phyloP scores from a whole-genome alignment of 1,140 invertebrate genomes.

The Bombyx mandarina region DNA sequence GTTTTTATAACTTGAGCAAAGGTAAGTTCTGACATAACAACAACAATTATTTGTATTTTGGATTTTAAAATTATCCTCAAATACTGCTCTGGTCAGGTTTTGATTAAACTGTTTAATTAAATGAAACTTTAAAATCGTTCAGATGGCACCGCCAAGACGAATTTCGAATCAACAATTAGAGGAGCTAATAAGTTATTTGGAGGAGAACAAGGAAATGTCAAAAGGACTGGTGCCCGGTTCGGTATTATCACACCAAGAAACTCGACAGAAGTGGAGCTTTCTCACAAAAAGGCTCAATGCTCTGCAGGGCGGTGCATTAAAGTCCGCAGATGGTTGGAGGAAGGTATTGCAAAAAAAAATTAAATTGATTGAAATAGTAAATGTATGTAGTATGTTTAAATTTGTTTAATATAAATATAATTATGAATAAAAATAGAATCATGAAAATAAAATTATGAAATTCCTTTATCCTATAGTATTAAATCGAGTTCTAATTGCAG shows the following conservation, averaged over 20 bases:
- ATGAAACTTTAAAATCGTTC: slow-evolving; percentile 9
- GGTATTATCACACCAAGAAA: slow-evolving; percentile 30
- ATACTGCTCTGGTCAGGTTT: neutral
- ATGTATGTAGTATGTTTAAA: neutral
- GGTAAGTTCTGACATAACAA: too few relatives aligned
- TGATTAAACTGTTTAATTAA: neutral
- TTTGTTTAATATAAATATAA: neutral
- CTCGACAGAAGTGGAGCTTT: slow-evolving; percentile 39
- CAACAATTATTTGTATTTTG: too few relatives aligned
- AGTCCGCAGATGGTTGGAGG: slow-evolving; percentile 53
- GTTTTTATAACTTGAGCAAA: too few relatives aligned
- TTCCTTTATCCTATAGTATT: neutral
- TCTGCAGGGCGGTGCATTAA: slow-evolving; percentile 37
- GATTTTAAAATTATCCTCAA: too few relatives aligned
- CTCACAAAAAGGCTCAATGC: slow-evolving; percentile 48
- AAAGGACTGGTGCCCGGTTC: slow-evolving; percentile 35
- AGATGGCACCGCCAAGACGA: slow-evolving; percentile 56
- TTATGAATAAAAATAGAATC: neutral
- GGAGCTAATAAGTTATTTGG: slow-evolving; percentile 49
- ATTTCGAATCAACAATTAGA: slow-evolving; percentile 47
- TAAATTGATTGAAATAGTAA: too few relatives aligned
- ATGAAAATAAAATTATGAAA: neutral
- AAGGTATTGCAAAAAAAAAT: slow-evolving; percentile 28
- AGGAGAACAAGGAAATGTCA: slow-evolving; percentile 47
- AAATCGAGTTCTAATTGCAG: slow-evolving; percentile 24